Percentiles rank a stretch among this genome's conserved stretches.
Conservation (phyloP, 1,140 invertebrate genomes). For the Bombus pascuorum region DNA sequence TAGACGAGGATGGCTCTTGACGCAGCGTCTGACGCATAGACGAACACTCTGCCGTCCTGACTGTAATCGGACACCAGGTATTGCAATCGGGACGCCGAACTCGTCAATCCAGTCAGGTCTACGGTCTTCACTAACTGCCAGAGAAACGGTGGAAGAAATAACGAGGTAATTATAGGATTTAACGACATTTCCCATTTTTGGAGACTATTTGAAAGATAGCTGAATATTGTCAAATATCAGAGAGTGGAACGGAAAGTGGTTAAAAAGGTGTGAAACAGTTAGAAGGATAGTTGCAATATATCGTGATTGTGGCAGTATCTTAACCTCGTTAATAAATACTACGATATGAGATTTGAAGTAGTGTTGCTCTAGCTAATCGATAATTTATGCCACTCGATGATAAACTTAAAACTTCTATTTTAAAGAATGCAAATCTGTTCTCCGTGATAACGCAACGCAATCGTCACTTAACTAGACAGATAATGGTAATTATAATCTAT, state of each 20-base stretch:
- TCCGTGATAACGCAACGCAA: no score
- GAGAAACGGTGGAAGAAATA: not conserved
- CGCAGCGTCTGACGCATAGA: constrained; percentile 86
- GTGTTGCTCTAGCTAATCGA: not conserved
- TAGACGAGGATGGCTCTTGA: constrained; percentile 85
- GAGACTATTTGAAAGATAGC: no score
- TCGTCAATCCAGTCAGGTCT: constrained; percentile 82
- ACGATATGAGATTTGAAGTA: no score
- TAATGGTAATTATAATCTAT: not conserved
- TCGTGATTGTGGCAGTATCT: not conserved
- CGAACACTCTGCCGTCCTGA: constrained; percentile 81
- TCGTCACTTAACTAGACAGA: no score
- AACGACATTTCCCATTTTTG: no score
- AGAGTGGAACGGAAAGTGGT: no score
- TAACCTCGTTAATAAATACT: not conserved
- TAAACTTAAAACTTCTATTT: not conserved
- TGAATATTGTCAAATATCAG: no score
- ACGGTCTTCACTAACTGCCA: constrained; percentile 82
- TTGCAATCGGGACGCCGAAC: constrained; percentile 82
- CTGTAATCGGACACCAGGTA: constrained; percentile 85
- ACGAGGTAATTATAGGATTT: no score
- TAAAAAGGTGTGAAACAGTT: no score
- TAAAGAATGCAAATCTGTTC: not conserved
- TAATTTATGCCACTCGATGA: not conserved
- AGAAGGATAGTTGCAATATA: not conserved